These are phyloP conservation scores for Dendrocincla tyrannina DNA, from an alignment of 2,797 vertebrate genomes.

Conservation along the genomic window DNA sequence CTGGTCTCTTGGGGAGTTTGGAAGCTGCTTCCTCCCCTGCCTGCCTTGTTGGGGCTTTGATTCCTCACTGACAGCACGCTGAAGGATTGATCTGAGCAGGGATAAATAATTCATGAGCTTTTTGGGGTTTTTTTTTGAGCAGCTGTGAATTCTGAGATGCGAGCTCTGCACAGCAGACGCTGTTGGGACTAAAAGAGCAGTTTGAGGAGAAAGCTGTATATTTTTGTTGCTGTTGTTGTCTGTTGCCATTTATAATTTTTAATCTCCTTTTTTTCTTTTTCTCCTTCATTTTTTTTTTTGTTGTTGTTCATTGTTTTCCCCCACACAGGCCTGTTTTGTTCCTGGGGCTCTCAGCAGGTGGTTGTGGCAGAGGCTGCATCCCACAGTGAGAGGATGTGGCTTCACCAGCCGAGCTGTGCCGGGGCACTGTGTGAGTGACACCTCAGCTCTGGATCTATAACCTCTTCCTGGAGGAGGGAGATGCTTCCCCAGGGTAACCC, in stretches of 20 bases:
- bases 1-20: background rate
- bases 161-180: background rate
- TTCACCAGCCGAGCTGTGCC: background rate
- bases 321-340: background rate
- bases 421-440: background rate
- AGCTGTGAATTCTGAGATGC: conserved; percentile 39
- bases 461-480: background rate
- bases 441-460: fast-evolving
- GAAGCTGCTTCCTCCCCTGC: background rate
- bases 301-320: background rate
- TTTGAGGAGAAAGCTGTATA: conserved; percentile 18
- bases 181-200: conserved; percentile 1
- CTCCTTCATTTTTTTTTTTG: background rate
- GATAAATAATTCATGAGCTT: conserved; percentile 72
- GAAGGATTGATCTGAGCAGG: conserved; percentile 55
- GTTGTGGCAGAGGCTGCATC: background rate
- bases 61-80: conserved; percentile 60
- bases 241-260: conserved; percentile 14
- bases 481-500: background rate
- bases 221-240: conserved; percentile 32
- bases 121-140: background rate
- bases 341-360: background rate
- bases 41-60: conserved; percentile 63
- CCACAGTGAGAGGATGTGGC: background rate
- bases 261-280: background rate